Evolutionary conservation across 2,797 vertebrate species (phyloP).

Genomic region (Sebastes glaucus): DNA sequence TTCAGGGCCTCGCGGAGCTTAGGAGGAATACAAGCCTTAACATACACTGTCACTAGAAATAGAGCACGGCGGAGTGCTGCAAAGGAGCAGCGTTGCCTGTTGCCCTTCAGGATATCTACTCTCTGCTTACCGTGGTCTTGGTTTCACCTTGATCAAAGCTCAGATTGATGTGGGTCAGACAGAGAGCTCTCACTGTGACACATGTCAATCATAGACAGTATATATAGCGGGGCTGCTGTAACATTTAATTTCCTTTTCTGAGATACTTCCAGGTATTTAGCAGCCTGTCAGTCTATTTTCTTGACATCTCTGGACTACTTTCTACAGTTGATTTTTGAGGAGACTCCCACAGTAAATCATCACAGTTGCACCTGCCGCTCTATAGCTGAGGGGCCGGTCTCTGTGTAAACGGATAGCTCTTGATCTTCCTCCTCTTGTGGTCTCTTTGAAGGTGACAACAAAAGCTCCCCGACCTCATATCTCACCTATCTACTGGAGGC

Average conservation of each 20-base stretch:
- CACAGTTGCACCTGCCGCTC: neutral
- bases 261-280: neutral
- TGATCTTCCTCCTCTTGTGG: conserved; percentile 57
- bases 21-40: conserved; percentile 62
- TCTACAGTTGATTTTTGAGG: neutral
- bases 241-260: neutral
- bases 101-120: conserved; percentile 54
- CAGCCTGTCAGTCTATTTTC: neutral
- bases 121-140: neutral
- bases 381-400: conserved; percentile 39
- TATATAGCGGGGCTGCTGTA: neutral
- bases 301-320: neutral
- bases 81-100: conserved; percentile 31
- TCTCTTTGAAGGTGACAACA: conserved; percentile 67
- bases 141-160: conserved; percentile 50
- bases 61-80: conserved; percentile 55
- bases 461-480: conserved; percentile 27
- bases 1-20: conserved; percentile 73
- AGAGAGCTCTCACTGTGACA: neutral
- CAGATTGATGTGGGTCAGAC: neutral
- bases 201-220: neutral
- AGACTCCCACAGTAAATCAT: conserved; percentile 27
- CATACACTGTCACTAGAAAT: conserved; percentile 70
- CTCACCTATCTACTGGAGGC: conserved; percentile 9
- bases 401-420: conserved; percentile 63